A percentile compares a stretch with the other conserved stretches of the same genome.
phyloP scores from a whole-genome alignment of 2,888 invertebrate genomes.

The Invenusta paracnida region DNA sequence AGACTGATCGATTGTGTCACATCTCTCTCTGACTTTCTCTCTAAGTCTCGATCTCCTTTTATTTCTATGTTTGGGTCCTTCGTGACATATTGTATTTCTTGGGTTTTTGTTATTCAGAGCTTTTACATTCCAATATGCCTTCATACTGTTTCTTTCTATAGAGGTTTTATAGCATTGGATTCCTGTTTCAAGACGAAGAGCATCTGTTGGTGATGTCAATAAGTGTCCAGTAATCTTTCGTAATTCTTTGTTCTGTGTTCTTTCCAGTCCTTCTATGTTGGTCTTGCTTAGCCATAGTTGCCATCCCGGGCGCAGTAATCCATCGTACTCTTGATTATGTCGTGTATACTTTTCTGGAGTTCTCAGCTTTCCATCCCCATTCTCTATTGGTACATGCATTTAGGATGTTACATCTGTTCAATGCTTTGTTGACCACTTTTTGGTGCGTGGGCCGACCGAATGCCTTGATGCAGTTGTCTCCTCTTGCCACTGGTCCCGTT shows the following conservation, averaged over 20 bases:
- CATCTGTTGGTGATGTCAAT: no score
- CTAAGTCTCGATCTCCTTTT: background rate
- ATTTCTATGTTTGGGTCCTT: background rate
- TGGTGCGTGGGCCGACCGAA: background rate
- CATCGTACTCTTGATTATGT: no score
- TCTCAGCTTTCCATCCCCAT: background rate
- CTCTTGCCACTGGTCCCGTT: background rate
- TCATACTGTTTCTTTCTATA: background rate
- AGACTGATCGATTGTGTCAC: background rate
- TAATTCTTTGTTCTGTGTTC: background rate
- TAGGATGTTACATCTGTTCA: background rate
- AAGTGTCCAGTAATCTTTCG: background rate
- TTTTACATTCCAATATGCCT: background rate
- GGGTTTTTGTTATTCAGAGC: background rate
- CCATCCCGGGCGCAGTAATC: constrained; percentile 21
- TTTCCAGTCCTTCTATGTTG: background rate
- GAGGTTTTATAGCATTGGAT: background rate
- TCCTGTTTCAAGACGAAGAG: no score
- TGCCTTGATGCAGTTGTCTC: background rate
- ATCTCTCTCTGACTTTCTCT: background rate
- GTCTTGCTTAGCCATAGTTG: background rate
- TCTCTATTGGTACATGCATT: background rate
- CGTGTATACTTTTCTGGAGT: background rate
- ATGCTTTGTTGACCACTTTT: background rate
- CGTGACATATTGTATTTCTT: background rate